Evolutionary conservation across 2,797 vertebrate genomes (phyloP).

Genomic region (Danio kyathit): DNA sequence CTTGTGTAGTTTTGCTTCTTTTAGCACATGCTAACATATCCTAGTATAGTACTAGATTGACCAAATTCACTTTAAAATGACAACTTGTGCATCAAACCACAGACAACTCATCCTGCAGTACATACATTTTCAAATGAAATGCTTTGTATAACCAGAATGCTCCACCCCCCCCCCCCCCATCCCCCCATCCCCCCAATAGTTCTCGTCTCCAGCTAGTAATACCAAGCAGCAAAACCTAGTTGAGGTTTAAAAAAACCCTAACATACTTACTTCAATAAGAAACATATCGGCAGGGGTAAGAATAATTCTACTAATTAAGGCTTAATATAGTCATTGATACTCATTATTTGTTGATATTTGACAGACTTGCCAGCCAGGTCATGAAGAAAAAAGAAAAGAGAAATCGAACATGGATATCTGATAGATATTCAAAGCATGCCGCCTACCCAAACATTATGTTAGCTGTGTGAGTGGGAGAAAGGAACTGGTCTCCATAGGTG

Average conservation of each 20-base stretch:
- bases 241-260: background rate
- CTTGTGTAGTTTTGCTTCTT: too few species aligned
- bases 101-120: background rate
- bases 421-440: background rate
- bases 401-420: background rate
- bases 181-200: too few species aligned
- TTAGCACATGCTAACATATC: too few species aligned
- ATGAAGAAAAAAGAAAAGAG: background rate
- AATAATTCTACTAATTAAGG: background rate
- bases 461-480: constrained; percentile 57
- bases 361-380: background rate
- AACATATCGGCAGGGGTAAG: background rate
- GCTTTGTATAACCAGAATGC: background rate
- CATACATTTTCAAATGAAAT: background rate
- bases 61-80: too few species aligned
- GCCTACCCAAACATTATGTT: constrained; percentile 51
- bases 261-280: too few species aligned
- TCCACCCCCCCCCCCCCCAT: background rate
- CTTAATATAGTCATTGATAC: background rate
- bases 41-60: too few species aligned
- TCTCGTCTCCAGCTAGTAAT: background rate
- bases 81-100: too few species aligned
- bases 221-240: background rate
- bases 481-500: constrained; percentile 35
- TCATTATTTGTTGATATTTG: background rate